Evolutionary conservation across 2,797 vertebrate genomes (phyloP), one percentile per base, ranked within the genome.

Genomic region (Sebastes hubbsi): DNA sequence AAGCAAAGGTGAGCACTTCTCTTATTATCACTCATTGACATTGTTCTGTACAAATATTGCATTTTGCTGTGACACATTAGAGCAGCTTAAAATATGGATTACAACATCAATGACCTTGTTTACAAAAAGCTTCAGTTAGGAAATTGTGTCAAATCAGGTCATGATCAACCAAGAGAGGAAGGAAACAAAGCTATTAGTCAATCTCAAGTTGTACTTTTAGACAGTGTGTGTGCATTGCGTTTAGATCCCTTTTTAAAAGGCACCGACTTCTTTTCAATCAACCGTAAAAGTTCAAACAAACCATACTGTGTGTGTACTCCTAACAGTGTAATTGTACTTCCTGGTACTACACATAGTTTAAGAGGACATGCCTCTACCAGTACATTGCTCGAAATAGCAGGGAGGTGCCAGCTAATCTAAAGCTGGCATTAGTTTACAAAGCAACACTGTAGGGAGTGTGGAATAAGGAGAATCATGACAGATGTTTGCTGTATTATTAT

Each of bases 1-100:
- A 94, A 1, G 65, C 96, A 29, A 96, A 97, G 95, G 98, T 97
- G 90, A 96, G 96, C 24, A 1, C 3, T 49, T 10, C 10, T 34
- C 4, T 6, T 2, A 3, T 6, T 3, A 2, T 14, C 6, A 64
- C 34, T 71, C 34, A 11, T 55, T 60, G 2, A 16, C 16, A 13
- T 6, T 7, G 9, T 71, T 34, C 7, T 71, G 2, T 3, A 3
- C 4, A 29, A 6, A 49, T 24, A 11, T 12, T 0, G 6, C 6
- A 24, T 13, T 25, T 14, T 42, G 75, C 52, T 13, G 14, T 38
- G 34, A 60, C n/a, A 36, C 0, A 11, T 70, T 52, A 3, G 12
- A 34, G 8, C 63, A 68, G 46, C 9, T 25, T 9, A 29, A 18
- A 1, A 1, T 5, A n/a, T 42, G 22, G 2, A 25, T 10, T 24